A percentile compares a stretch with the other conserved stretches of the same genome.
Conservation (phyloP, 1,140 invertebrate genomes). For the Aphaenogaster floridana region DNA sequence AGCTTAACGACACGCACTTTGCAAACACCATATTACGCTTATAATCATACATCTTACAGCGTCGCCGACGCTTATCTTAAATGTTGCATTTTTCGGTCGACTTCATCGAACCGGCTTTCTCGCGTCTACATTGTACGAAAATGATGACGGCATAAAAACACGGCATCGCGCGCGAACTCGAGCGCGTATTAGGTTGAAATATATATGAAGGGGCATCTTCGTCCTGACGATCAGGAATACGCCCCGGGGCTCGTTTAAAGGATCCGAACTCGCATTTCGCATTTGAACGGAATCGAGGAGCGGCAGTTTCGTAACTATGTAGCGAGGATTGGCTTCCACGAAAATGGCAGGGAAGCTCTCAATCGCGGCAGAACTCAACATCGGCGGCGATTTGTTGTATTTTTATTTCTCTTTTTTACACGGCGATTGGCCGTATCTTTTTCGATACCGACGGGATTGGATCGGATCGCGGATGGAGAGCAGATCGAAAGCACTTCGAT, state of each 20-base stretch:
- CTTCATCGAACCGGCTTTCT: slow-evolving; percentile 32
- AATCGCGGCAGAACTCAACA: slow-evolving; percentile 36
- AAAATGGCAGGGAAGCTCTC: slow-evolving; percentile 58
- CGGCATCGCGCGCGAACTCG: slow-evolving; percentile 35
- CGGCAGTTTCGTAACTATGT: slow-evolving; percentile 60
- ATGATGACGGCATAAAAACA: slow-evolving; percentile 52
- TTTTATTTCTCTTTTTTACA: slow-evolving; percentile 26
- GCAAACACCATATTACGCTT: slow-evolving; percentile 35
- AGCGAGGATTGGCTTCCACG: slow-evolving; percentile 48
- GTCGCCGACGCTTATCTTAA: slow-evolving; percentile 39
- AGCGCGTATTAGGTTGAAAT: slow-evolving; percentile 54
- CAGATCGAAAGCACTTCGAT: slow-evolving; percentile 46
- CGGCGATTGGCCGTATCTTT: slow-evolving; percentile 24
- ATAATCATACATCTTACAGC: slow-evolving; percentile 38
- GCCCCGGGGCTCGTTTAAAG: slow-evolving; percentile 46
- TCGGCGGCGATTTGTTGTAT: slow-evolving; percentile 48
- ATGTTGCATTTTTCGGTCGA: slow-evolving; percentile 47
- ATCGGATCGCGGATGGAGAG: slow-evolving; percentile 14
- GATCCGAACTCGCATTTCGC: slow-evolving; percentile 47
- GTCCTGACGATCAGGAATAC: slow-evolving; percentile 42
- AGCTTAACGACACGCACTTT: slow-evolving; percentile 43
- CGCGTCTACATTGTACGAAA: slow-evolving; percentile 55
- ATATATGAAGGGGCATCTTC: slow-evolving; percentile 45
- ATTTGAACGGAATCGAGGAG: slow-evolving; percentile 47
- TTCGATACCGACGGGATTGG: slow-evolving; percentile 38